Evolutionary conservation across 2,888 invertebrate species (phyloP), one percentile per base, ranked within the genome.

Genomic region (Pelosia muscerda): DNA sequence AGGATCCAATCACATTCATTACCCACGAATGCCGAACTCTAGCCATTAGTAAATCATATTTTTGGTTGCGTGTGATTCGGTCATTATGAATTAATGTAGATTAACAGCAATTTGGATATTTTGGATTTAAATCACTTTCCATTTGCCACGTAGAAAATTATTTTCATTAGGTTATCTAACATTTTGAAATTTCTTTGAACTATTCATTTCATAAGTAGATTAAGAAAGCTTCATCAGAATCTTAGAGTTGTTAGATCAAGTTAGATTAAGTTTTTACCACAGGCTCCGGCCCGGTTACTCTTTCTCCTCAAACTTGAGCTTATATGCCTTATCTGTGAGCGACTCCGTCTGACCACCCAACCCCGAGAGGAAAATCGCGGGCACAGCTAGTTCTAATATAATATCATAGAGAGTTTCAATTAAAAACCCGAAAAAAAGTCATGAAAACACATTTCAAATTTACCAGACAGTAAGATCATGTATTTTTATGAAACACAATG

Each of bases 401-500:
- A 28, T n/a, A n/a, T n/a, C n/a, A n/a, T n/a, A n/a, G n/a, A n/a
- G n/a, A n/a, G n/a, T n/a, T n/a, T n/a, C n/a, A n/a, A n/a, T n/a
- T n/a, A n/a, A n/a, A n/a, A n/a, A n/a, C n/a, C n/a, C n/a, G n/a
- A n/a, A n/a, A n/a, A n/a, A n/a, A n/a, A n/a, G n/a, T n/a, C n/a
- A 19, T 42, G 42, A 19, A 31, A 28, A 58, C 13, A 58, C 31
- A 31, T 58, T 58, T 58, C 22, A 2, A 62, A 54, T 38, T 59
- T 38, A 59, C 31, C 19, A 53, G 31, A 62, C 62, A 31, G 28
- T 22, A 22, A 11, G 28, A 22, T 31, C 28, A 23, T 49, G 53
- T 62, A 63, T 63, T 63, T 54, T 4, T 63, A 63, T 62, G 28
- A 62, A 54, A 62, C 42, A 26, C 38, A 42, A 42, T 61, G 60